phyloP scores from a whole-genome alignment of 2,888 invertebrate genomes.

The Callyntrura guangdongensis region DNA sequence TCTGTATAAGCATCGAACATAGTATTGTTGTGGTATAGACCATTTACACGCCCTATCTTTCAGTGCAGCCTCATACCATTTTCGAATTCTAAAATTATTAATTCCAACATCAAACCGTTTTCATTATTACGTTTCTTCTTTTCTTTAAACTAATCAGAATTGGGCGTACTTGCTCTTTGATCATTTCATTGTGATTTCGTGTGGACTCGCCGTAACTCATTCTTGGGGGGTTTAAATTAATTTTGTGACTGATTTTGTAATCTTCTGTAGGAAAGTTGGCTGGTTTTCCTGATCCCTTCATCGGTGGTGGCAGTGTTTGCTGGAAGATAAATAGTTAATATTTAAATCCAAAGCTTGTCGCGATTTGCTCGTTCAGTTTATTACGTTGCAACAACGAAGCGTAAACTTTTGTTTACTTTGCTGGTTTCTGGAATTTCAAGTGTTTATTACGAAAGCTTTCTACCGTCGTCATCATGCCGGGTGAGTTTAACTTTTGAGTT shows the following conservation, averaged over 20 bases:
- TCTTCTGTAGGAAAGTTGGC: slow-evolving; percentile 26
- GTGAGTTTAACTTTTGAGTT: slow-evolving; percentile 32
- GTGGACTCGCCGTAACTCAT: slow-evolving; percentile 30
- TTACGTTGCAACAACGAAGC: neutral
- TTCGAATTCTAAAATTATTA: slow-evolving; percentile 6
- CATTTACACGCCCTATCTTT: neutral
- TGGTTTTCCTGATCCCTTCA: neutral
- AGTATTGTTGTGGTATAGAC: too few relatives aligned
- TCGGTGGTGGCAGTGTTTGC: neutral
- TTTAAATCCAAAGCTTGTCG: neutral
- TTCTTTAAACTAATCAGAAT: neutral
- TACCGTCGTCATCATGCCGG: slow-evolving; percentile 59
- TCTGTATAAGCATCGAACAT: neutral
- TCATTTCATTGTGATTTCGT: slow-evolving; percentile 31
- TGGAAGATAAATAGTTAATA: slow-evolving; percentile 4
- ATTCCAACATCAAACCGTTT: neutral
- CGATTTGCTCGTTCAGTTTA: slow-evolving; percentile 15
- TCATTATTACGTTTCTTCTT: neutral
- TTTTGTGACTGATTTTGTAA: slow-evolving; percentile 21
- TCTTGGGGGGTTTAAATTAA: neutral
- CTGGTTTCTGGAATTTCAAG: neutral
- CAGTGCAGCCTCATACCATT: neutral
- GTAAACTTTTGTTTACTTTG: neutral
- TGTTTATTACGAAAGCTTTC: neutral
- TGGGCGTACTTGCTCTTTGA: neutral